Base-by-base conservation (phyloP, 2,113 vertebrate genomes). In the Plectropomus leopardus region DNA sequence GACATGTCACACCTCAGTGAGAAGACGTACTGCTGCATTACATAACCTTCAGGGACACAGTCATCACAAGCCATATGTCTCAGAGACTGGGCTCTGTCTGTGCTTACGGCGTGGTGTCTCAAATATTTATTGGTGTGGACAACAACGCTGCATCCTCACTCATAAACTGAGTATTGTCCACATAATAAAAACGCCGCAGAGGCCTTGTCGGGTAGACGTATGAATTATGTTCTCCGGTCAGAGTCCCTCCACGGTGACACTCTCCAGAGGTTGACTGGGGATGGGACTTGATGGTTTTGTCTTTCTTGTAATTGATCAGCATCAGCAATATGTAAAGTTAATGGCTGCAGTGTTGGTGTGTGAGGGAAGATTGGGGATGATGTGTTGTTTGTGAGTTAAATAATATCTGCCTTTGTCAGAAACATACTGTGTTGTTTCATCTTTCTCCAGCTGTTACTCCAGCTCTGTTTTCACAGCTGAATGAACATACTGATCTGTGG, bases 1-100 rank as follows among this genome's bases (percentile, higher is more conserved):
- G 68, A 88, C 82, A 83, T 86, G 71, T 88, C 71, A 70, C 81
- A 88, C 77, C 68, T 73, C 57, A 51, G 68, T 42, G 75, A 80
- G 66, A 86, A 78, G 86, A 82, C 61, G 60, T 64, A 79, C 74
- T 74, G 72, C 83, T 66, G 68, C 54, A 26, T 84, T 84, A 77
- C 84, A 72, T 80, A 86, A 89, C 50, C 63, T 50, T 36, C 81
- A 83, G 51, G 50, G 73, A 80, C 64, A 71, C 59, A 66, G 68
- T 42, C 77, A 65, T 70, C 73, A 69, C 60, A 44, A 14, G 64
- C 73, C 57, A 64, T 64, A 75, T 57, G 76, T 84, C 67, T 71
- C 76, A 73, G 30, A 74, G 24, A 53, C 74, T 19, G 42, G 85
- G 34, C 63, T 16, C 24, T 65, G 26, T 69, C 58, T 76, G 68